Evolutionary conservation across 2,113 vertebrate genomes (phyloP), one percentile per base, ranked within the genome.

Genomic region (Alligator sinensis): DNA sequence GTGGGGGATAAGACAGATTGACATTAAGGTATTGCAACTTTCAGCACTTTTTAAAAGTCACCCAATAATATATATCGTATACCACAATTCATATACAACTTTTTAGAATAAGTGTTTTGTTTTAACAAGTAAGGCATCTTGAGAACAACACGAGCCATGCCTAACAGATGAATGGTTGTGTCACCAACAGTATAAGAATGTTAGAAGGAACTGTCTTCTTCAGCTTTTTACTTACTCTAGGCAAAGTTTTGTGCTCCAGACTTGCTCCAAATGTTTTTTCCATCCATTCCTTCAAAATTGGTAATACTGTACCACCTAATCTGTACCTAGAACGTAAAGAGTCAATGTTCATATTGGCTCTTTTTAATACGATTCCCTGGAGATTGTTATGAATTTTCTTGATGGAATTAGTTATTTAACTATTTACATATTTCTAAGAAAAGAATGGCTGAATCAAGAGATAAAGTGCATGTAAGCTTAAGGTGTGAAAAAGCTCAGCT

Each of bases 231-330:
- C 99, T 98, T 98, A 99, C 99, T 97, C 98, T 98, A 96, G 99
- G 98, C 92, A 98, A 98, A 96, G 97, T 98, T 98, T 98, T 99
- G 96, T 99, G 99, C 94, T 99, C 99, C 97, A 99, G 22, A 97
- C 11, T 99, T 97, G 98, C 98, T 97, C 99, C 99, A 97, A 99
- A 99, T 4, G 98, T 99, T 97, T 97, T 97, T 96, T 99, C 98
- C 87, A 99, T 97, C 99, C 99, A 99, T 55, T 99, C 99, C 98
- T 97, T 99, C 97, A 99, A 97, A 95, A 98, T 97, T 76, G 99
- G 99, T 87, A 99, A 98, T 94, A 98, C 91, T 98, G 99, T 96
- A 91, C 99, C 99, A 98, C 99, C 99, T 96, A 99, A 97, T 94
- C 98, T 98, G 96, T 99, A 99, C 97, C 99, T 99, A 97, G 89